These are phyloP conservation scores for Pseudanteris insignis DNA, from an alignment of 2,888 invertebrate genomes.

Conservation along the genomic window DNA sequence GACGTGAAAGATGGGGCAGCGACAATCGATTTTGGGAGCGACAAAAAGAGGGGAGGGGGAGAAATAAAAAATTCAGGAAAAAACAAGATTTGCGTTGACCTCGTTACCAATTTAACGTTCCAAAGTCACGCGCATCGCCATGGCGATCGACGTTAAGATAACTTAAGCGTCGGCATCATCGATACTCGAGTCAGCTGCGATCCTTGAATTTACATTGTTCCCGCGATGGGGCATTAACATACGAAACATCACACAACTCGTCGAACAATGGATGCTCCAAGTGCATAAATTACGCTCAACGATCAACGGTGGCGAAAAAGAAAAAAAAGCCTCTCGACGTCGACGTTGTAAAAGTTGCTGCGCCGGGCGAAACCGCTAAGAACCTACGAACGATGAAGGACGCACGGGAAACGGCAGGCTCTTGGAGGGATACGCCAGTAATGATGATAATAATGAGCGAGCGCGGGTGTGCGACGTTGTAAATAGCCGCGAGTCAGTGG, in stretches of 20 bases:
- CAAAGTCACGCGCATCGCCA: constrained; percentile 6
- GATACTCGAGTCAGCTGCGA: not conserved
- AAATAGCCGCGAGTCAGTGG: constrained; percentile 8
- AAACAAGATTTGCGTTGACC: constrained; percentile 44
- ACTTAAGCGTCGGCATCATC: constrained; percentile 2
- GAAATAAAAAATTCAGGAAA: constrained; percentile 33
- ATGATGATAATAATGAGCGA: no score
- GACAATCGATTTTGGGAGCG: no score
- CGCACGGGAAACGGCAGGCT: not conserved
- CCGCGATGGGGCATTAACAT: constrained; percentile 16
- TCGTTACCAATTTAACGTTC: constrained; percentile 25
- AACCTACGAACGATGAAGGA: not conserved
- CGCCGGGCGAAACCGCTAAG: not conserved
- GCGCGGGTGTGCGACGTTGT: not conserved
- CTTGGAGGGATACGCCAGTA: no score
- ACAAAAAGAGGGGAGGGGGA: no score
- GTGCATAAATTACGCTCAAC: not conserved
- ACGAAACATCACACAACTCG: constrained; percentile 8
- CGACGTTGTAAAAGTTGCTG: not conserved
- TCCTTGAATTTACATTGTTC: constrained; percentile 11
- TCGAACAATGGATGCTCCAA: constrained; percentile 1
- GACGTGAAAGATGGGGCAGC: no score
- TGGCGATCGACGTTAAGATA: constrained; percentile 21
- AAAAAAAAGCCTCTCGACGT: not conserved
- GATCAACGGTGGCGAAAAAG: not conserved